Evolutionary conservation across 2,888 invertebrate species (phyloP), one percentile per base, ranked within the genome.

Genomic region (Ophraella communa): DNA sequence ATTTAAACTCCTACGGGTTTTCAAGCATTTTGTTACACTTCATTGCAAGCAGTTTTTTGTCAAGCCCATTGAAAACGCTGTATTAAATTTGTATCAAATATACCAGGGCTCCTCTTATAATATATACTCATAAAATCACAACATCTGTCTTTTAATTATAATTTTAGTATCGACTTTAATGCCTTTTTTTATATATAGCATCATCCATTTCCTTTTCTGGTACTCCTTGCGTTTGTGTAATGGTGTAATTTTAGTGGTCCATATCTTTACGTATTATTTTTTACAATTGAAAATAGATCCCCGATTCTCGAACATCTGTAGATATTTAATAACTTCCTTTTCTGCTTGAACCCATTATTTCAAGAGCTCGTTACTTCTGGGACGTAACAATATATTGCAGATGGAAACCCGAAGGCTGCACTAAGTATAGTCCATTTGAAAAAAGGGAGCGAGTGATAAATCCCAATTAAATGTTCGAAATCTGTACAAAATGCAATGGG

Each of bases 301-400:
- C 53, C 33, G 45, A 47, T 44, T 42, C 17, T 39, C 7, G 8
- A 53, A 58, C 63, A 64, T 64, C 47, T 58, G 39, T 35, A 35
- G 33, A 64, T 58, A 17, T 63, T 57, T 39, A 53, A 33, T 17
- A 33, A 51, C 54, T 49, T 64, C 58, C 58, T 58, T 33, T 59
- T 27, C 23, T 44, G 20, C 47, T 44, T 10, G 49, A 51, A 42
- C 51, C 42, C 47, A 52, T 57, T 11, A 7, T 20, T 14, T 49
- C 35, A 14, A 39, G 35, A 14, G 35, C 14, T 17, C 14, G 14
- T 39, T 39, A 39, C 14, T 39, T 39, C 14, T 39, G 35, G 35
- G 3, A 4, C 1, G 4, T 5, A 39, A 39, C 14, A 0, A n/a
- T 39, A n/a, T 35, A n/a, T 35, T n/a, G 4, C 35, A 35, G 3